Percentiles rank a stretch among this genome's conserved stretches.
phyloP scores from a whole-genome alignment of 2,797 vertebrate genomes.

The Molossus molossus region DNA sequence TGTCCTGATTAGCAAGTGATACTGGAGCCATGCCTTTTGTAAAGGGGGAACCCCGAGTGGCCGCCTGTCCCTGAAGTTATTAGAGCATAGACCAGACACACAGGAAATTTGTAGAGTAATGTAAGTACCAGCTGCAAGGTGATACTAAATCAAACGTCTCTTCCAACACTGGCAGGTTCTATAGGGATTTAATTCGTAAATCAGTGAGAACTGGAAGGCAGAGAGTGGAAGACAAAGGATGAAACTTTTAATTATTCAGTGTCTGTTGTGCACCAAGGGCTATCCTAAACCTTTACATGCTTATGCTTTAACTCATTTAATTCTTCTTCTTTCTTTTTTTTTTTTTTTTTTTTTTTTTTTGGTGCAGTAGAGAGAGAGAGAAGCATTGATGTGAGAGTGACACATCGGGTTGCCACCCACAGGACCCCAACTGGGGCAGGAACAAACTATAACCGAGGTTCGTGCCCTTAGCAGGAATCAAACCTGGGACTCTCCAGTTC shows the following conservation, averaged over 20 bases:
- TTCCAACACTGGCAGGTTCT: not conserved
- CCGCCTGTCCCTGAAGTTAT: not conserved
- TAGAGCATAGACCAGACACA: constrained; percentile 9
- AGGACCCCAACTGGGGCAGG: too few relatives aligned
- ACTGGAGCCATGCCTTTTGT: not conserved
- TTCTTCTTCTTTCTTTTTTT: not conserved
- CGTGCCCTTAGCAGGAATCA: too few relatives aligned
- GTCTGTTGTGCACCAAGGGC: not conserved
- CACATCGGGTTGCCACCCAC: too few relatives aligned
- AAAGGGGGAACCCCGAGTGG: not conserved
- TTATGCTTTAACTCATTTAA: constrained; percentile 6
- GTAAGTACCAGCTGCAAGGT: not conserved
- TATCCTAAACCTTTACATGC: not conserved
- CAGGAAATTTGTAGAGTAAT: not conserved
- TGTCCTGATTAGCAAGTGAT: not conserved
- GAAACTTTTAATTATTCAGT: not conserved
- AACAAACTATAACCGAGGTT: too few relatives aligned
- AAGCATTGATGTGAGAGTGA: too few relatives aligned
- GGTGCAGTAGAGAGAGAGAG: too few relatives aligned
- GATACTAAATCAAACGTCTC: not conserved
- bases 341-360: too few relatives aligned
- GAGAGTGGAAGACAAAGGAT: not conserved
- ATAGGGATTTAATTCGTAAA: not conserved
- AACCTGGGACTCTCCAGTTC: too few relatives aligned
- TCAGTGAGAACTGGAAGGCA: not conserved